Evolutionary conservation across 2,888 invertebrate genomes (phyloP).

Genomic region (Pristionchus mayeri): DNA sequence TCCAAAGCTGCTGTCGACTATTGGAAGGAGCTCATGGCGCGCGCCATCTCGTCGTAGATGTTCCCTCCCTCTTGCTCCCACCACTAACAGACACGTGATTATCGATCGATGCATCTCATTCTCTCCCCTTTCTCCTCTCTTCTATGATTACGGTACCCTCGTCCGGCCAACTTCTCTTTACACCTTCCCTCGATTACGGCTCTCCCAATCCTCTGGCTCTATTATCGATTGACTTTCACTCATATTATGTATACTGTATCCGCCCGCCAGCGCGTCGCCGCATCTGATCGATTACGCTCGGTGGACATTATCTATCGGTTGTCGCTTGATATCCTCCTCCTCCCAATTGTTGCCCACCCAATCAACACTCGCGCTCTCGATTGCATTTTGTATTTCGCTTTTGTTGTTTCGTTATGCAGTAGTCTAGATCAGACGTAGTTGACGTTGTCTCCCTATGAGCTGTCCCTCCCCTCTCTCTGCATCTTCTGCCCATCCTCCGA

Average conservation of each 20-base stretch:
- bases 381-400: slow-evolving; percentile 3
- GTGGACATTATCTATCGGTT: no score
- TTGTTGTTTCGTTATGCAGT: slow-evolving; percentile 10
- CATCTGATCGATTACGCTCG: not conserved
- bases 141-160: slow-evolving; percentile 22
- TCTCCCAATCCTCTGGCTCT: slow-evolving; percentile 38
- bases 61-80: no score
- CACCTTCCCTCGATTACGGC: not conserved
- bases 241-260: slow-evolving; percentile 9
- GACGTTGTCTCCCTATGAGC: not conserved
- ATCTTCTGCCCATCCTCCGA: not conserved
- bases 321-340: not conserved
- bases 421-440: slow-evolving; percentile 32
- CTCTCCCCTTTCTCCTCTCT: not conserved
- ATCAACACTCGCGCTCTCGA: slow-evolving; percentile 27
- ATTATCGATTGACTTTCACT: slow-evolving; percentile 33
- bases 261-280: not conserved
- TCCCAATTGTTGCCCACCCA: not conserved
- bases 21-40: no score
- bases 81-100: slow-evolving; percentile 69
- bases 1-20: no score
- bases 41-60: no score
- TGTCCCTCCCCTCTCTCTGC: not conserved
- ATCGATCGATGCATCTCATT: slow-evolving; percentile 26
- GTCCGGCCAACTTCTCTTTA: slow-evolving; percentile 20